These are phyloP conservation scores for Andrena flavipes DNA, from an alignment of 2,888 invertebrate genomes.

Conservation along the genomic window DNA sequence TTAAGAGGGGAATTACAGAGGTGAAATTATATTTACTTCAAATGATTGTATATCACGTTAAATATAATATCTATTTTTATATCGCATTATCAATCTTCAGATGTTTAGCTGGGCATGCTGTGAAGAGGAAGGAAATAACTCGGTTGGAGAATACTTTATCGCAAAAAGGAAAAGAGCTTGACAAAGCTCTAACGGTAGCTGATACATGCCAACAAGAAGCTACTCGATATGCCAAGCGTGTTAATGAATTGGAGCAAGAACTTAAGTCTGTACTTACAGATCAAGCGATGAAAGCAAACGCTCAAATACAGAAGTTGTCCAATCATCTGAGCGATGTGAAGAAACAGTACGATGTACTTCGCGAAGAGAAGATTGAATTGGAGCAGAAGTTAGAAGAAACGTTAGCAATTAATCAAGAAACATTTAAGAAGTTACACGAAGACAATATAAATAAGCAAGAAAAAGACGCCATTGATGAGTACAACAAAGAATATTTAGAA, in stretches of 20 bases:
- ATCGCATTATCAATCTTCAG: conserved; percentile 69
- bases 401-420: conserved; percentile 76
- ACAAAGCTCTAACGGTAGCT: conserved; percentile 73
- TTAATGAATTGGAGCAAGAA: conserved; percentile 79
- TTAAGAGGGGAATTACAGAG: conserved; percentile 85
- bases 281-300: conserved; percentile 78
- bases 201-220: conserved; percentile 78
- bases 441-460: conserved; percentile 75
- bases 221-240: conserved; percentile 76
- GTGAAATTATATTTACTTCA: conserved; percentile 47
- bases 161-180: conserved; percentile 83
- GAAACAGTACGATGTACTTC: conserved; percentile 75
- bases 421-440: conserved; percentile 73
- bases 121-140: conserved; percentile 86
- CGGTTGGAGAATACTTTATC: conserved; percentile 83
- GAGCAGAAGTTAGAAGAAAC: conserved; percentile 78
- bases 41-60: not conserved
- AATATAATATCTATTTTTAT: conserved; percentile 58
- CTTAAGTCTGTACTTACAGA: conserved; percentile 80
- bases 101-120: conserved; percentile 84
- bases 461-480: conserved; percentile 74
- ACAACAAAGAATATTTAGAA: conserved; percentile 81
- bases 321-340: conserved; percentile 77
- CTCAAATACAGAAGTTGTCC: conserved; percentile 79
- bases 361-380: conserved; percentile 74